These are phyloP conservation scores for Ochropleura plecta DNA, from an alignment of 2,888 invertebrate genomes.

Conservation along the genomic window DNA sequence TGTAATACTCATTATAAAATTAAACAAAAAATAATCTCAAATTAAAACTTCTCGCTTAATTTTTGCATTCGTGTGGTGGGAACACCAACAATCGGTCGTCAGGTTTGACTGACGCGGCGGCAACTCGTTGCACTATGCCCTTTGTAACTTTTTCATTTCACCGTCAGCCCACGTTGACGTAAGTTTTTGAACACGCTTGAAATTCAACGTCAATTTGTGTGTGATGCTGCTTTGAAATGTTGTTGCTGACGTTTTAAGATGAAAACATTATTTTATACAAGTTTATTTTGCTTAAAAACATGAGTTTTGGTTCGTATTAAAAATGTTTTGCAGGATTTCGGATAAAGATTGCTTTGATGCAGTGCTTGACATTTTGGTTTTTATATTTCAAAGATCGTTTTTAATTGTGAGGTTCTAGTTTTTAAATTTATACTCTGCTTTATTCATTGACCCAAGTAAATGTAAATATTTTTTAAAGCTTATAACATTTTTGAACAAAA, in stretches of 20 bases:
- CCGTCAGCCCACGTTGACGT: conserved; percentile 36
- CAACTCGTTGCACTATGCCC: conserved; percentile 52
- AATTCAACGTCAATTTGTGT: conserved; percentile 65
- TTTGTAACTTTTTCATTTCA: conserved; percentile 68
- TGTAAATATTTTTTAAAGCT: background rate
- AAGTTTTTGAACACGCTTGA: conserved; percentile 64
- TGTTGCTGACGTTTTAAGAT: conserved; percentile 51
- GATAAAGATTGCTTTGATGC: conserved; percentile 8
- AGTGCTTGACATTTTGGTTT: background rate
- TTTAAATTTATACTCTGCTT: background rate
- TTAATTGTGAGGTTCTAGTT: background rate
- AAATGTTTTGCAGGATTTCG: background rate
- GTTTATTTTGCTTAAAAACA: conserved; percentile 43
- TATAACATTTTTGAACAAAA: background rate
- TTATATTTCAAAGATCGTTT: background rate
- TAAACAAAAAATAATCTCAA: background rate
- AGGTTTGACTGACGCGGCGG: conserved; percentile 64
- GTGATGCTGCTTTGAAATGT: conserved; percentile 59
- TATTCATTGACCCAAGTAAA: background rate
- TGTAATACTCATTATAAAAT: background rate
- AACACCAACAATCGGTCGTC: conserved; percentile 66
- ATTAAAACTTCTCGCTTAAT: conserved; percentile 33
- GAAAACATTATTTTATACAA: conserved; percentile 51
- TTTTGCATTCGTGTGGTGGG: conserved; percentile 17
- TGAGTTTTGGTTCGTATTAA: conserved; percentile 25